Evolutionary conservation across 2,113 vertebrate genomes (phyloP), one percentile per base, ranked within the genome.

Genomic region (Hemiprocne comata): DNA sequence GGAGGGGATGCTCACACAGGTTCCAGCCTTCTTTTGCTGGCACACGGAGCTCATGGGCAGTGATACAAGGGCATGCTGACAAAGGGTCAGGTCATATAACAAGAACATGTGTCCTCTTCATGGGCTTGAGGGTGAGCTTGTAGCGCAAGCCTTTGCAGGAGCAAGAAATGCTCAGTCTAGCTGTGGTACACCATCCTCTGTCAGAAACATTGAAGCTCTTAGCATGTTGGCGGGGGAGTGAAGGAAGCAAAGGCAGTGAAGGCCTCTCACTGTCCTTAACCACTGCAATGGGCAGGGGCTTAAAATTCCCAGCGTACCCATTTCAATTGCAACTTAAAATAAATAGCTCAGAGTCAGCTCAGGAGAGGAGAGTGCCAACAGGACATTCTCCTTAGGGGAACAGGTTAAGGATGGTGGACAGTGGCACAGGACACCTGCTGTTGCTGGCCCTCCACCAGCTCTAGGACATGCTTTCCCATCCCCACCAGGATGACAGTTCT

Each of bases 221-320:
- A 7, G 17, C 31, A 26, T 2, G 1, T 77, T 0, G 64, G 23
- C 0, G 0, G 54, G 10, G 10, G 10, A 80, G 10, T 9, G 10
- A 40, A 67, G 79, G 31, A 78, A 55, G 34, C 4, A 1, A 64
- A 72, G 36, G 19, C 11, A 61, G 15, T 2, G 8, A 74, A 85
- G 36, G 11, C 42, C 2, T 51, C 38, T 66, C 1, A 1, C 7
- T 31, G 34, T 70, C n/a, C 24, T 70, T 53, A 13, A 6, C 26
- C 53, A 34, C 54, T 87, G 50, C 73, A 70, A 6, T 6, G 13
- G 33, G 4, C 48, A 64, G 24, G 7, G 20, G 15, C 26, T 89
- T 89, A 66, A 84, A 87, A 66, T 80, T 18, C 40, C 5, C 15
- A 38, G 17, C 4, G 17, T 17, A 14, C 6, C n/a, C 58, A 3